phyloP scores from a whole-genome alignment of 2,888 invertebrate species.

The Machimus atricapillus region DNA sequence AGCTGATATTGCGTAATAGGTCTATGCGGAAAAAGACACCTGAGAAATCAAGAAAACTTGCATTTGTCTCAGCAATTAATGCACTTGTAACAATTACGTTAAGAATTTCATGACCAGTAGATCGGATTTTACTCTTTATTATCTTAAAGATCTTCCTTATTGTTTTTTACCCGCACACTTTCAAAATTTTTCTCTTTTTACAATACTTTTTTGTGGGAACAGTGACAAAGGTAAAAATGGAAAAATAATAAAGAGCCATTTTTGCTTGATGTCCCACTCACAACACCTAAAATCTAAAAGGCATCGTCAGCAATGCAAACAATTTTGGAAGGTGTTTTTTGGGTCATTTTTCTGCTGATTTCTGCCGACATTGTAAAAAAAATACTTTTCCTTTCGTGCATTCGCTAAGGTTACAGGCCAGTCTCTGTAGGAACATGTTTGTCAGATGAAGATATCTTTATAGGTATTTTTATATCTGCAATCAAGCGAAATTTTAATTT shows the following conservation, averaged over 20 bases:
- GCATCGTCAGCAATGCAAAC: not conserved
- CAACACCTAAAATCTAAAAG: not conserved
- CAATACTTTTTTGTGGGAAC: not conserved
- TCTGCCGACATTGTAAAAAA: not conserved
- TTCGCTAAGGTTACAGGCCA: not conserved
- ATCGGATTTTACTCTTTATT: not conserved
- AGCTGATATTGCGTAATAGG: not conserved
- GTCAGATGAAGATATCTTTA: not conserved
- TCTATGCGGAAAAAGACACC: not conserved
- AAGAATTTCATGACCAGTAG: not conserved
- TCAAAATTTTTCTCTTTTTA: not conserved
- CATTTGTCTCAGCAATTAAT: not conserved
- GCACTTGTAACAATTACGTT: not conserved
- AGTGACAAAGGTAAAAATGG: not conserved
- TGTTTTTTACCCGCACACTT: not conserved
- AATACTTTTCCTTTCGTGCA: conserved; percentile 5
- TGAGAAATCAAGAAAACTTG: not conserved
- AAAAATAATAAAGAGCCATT: conserved; percentile 1
- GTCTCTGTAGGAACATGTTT: not conserved
- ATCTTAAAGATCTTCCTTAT: not conserved
- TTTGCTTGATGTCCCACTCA: not conserved
- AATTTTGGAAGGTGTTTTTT: not conserved
- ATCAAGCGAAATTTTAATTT: not conserved
- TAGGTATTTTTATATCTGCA: not conserved
- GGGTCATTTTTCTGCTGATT: not conserved